phyloP scores from a whole-genome alignment of 64 coral and sea anemone species.

The Montipora efflorescens region DNA sequence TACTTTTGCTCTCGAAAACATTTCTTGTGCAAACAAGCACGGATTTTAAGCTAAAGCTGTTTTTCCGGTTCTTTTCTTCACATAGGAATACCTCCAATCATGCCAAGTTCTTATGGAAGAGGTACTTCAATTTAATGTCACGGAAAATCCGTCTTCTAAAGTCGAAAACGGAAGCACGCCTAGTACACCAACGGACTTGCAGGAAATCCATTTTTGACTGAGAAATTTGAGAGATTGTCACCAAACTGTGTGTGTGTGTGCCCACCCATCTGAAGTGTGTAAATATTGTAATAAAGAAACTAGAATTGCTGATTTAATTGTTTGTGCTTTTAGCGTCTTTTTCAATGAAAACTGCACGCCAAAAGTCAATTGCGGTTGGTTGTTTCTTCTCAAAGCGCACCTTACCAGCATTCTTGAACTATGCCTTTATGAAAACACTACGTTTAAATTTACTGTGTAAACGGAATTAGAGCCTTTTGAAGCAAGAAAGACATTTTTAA shows the following conservation, averaged over 20 bases:
- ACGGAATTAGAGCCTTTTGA: constrained; percentile 30
- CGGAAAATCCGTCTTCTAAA: constrained; percentile 37
- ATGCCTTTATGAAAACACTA: background rate
- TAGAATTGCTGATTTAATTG: background rate
- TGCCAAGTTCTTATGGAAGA: constrained; percentile 99
- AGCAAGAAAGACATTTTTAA: constrained; percentile 22
- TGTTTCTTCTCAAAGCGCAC: background rate
- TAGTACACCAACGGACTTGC: constrained; percentile 96
- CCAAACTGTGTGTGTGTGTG: constrained; percentile 20
- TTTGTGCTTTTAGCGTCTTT: constrained; percentile 24
- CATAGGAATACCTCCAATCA: constrained; percentile 89
- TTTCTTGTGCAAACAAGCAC: background rate
- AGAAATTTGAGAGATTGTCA: constrained; percentile 6
- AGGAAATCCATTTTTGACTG: constrained; percentile 95
- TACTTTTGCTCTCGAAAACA: background rate
- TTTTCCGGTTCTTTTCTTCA: constrained; percentile 28
- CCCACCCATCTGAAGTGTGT: constrained; percentile 32
- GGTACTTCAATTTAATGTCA: constrained; percentile 92
- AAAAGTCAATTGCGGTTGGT: background rate
- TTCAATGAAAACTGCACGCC: background rate
- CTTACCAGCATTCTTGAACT: background rate
- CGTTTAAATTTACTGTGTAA: constrained; percentile 30
- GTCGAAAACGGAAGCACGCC: constrained; percentile 64
- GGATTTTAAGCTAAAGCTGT: background rate
- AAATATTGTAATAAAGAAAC: constrained; percentile 77